Conservation (phyloP, 2,797 vertebrate genomes). For the Cossypha heuglini region DNA sequence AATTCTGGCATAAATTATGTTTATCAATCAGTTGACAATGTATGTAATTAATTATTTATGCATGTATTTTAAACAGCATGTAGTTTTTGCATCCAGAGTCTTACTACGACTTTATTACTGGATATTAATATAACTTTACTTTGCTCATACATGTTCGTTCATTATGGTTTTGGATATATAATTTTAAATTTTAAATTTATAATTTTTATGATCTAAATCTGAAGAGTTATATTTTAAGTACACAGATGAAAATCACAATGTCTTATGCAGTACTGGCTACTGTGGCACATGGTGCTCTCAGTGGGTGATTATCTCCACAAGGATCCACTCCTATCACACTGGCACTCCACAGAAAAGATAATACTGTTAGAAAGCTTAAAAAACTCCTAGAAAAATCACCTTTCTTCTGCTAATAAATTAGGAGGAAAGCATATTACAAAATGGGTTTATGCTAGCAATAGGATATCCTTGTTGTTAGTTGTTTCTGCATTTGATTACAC, state of each 20-base stretch:
- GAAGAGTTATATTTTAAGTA: neutral
- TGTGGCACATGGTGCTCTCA: neutral
- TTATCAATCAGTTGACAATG: neutral
- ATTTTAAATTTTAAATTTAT: neutral
- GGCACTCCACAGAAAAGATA: neutral
- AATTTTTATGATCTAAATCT: neutral
- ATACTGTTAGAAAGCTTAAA: neutral
- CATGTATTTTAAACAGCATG: too few relatives aligned
- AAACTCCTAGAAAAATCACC: neutral
- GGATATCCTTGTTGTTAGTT: neutral
- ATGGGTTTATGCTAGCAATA: neutral
- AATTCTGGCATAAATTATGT: neutral
- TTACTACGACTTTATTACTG: neutral
- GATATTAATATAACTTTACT: neutral
- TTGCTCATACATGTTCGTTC: neutral
- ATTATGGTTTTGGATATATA: neutral
- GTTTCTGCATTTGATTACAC: neutral
- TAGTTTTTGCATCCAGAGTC: neutral
- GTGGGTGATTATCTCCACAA: neutral
- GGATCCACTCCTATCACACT: neutral
- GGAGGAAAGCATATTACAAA: neutral
- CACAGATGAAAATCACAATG: neutral
- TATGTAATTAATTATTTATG: too few relatives aligned
- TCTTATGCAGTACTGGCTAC: neutral
- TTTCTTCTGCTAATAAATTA: neutral